Evolutionary conservation across 1,140 invertebrate genomes (phyloP), one percentile per base, ranked within the genome.

Genomic region (Heterodera carotae): DNA sequence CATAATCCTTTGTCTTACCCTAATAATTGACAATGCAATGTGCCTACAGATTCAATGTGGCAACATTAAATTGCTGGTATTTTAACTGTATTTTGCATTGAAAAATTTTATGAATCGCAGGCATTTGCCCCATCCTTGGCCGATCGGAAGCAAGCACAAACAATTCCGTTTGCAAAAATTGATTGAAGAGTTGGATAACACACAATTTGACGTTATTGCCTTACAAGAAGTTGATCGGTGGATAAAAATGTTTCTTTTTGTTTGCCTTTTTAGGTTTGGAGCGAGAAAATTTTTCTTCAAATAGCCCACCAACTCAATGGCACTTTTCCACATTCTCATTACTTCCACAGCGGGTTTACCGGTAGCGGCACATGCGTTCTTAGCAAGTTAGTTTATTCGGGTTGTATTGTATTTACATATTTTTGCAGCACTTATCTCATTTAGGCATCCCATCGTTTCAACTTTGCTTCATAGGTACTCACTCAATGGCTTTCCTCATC

Each of bases 401-500:
- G 95, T 98, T 66, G 89, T 92, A 83, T 93, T 95, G 87, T 92
- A 93, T 0, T 92, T n/a, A n/a, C 95, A 85, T 95, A 94, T 83
- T 2, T 25, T 3, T 64, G 10, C 33, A 64, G 6, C 39, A 7
- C 7, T 15, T 27, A 71, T 25, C 15, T 71, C 4, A 7, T 71
- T 34, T 31, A 92, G 92, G 87, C 92, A 92, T 89, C 90, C 91
- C n/a, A 95, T 98, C 64, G 89, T 92, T 84, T 93, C 95, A 87
- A 93, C 93, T 0, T 92, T 96, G 85, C 95, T 94, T 83, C 93
- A 96, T 88, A 92, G 92, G 76, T 98, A 94, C 92, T 91, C 93
- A 39, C 89, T 98, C n/a, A 98, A 98, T 90, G 96, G 96, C 3
- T 97, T 97, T 86, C 92, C 95, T 71, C 96, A 98, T 88, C 96